A percentile compares a stretch with the other conserved stretches of the same genome.
Conservation (phyloP, 2,113 vertebrate genomes). For the Lichenostomus cassidix region DNA sequence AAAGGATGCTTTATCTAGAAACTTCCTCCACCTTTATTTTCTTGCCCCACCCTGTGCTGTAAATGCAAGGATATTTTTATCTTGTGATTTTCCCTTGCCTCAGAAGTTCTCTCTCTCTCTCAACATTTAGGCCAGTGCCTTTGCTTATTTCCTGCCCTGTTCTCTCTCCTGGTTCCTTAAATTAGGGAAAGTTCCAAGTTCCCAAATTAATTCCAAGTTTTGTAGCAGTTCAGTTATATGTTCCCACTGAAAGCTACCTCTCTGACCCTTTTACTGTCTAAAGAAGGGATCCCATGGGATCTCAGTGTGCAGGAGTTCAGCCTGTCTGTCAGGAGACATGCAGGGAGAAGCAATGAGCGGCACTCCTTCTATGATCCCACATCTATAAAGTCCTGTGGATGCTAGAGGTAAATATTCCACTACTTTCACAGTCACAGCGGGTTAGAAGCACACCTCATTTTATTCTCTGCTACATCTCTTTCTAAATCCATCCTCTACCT, state of each 20-base stretch:
- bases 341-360: neutral
- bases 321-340: neutral
- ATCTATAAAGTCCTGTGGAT: neutral
- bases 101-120: neutral
- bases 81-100: neutral
- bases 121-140: neutral
- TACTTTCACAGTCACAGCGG: neutral
- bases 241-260: neutral
- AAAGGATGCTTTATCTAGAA: constrained; percentile 62
- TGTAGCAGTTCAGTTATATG: neutral
- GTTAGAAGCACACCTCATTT: neutral
- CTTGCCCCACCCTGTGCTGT: neutral
- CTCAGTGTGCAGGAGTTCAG: neutral
- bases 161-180: neutral
- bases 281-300: neutral
- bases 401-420: neutral
- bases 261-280: neutral
- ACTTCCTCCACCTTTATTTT: constrained; percentile 45
- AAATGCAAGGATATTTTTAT: neutral
- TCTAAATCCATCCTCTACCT: neutral
- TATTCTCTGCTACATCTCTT: neutral
- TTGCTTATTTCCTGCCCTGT: neutral
- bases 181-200: neutral
- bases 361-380: neutral
- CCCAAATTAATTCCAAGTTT: neutral